phyloP scores from a whole-genome alignment of 64 coral and sea anemone genomes.

The Actinia equina region DNA sequence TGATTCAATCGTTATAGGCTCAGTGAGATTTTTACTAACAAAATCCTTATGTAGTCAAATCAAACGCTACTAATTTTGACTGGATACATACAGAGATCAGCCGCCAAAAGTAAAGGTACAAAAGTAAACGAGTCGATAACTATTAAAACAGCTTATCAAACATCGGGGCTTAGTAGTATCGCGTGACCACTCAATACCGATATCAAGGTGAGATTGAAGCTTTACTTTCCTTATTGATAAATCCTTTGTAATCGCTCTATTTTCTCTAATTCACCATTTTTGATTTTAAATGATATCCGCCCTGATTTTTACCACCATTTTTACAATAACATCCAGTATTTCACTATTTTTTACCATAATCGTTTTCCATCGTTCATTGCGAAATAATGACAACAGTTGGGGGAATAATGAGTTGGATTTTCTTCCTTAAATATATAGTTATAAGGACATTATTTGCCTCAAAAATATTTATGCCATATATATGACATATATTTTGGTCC shows the following conservation, averaged over 20 bases:
- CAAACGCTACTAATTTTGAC: neutral
- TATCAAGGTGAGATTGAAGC: neutral
- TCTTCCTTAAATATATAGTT: too few relatives aligned
- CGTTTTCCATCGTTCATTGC: too few relatives aligned
- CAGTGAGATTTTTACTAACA: neutral
- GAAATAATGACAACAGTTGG: too few relatives aligned
- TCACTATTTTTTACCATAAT: too few relatives aligned
- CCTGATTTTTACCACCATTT: neutral
- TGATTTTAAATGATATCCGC: neutral
- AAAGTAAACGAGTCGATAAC: neutral
- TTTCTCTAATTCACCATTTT: neutral
- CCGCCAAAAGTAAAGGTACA: neutral
- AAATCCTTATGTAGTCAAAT: neutral
- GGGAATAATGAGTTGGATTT: too few relatives aligned
- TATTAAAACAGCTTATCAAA: neutral
- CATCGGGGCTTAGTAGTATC: neutral
- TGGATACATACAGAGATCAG: neutral
- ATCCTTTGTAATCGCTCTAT: neutral
- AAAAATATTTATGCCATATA: too few relatives aligned
- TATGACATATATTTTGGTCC: too few relatives aligned
- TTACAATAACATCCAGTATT: too few relatives aligned
- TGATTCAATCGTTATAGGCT: neutral
- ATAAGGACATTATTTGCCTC: too few relatives aligned
- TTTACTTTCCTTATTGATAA: neutral
- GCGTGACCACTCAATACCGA: neutral